Evolutionary conservation across 2,797 vertebrate species (phyloP).

Genomic region (Lacerta bilineata): DNA sequence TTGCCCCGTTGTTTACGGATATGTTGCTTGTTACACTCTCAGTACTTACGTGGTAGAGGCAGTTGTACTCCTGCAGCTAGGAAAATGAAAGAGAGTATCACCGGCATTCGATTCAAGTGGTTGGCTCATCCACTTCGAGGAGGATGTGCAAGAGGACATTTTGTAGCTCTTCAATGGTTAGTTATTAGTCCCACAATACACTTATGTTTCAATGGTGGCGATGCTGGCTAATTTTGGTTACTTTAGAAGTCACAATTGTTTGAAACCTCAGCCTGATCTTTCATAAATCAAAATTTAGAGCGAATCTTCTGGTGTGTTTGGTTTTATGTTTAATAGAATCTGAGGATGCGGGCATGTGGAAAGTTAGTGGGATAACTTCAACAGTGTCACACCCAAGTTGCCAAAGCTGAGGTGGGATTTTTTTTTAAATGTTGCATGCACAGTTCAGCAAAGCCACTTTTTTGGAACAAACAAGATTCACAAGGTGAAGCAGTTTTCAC

Average conservation of each 20-base stretch:
- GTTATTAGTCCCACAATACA: neutral
- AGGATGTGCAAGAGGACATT: neutral
- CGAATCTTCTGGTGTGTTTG: neutral
- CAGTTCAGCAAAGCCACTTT: neutral
- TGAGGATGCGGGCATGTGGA: neutral
- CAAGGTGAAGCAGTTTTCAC: neutral
- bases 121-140: neutral
- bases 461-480: neutral
- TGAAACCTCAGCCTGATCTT: neutral
- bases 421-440: neutral
- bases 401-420: neutral
- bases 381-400: neutral
- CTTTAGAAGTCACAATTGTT: neutral
- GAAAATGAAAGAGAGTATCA: neutral
- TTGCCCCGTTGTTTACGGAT: neutral
- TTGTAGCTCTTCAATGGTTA: neutral
- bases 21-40: neutral
- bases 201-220: neutral
- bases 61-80: neutral
- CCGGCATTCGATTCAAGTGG: neutral
- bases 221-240: neutral
- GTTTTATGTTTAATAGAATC: neutral
- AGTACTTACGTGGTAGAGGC: neutral
- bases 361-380: neutral
- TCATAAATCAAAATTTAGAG: neutral